phyloP scores from a whole-genome alignment of 2,113 vertebrate genomes.

The Ivindomyrus marchei region DNA sequence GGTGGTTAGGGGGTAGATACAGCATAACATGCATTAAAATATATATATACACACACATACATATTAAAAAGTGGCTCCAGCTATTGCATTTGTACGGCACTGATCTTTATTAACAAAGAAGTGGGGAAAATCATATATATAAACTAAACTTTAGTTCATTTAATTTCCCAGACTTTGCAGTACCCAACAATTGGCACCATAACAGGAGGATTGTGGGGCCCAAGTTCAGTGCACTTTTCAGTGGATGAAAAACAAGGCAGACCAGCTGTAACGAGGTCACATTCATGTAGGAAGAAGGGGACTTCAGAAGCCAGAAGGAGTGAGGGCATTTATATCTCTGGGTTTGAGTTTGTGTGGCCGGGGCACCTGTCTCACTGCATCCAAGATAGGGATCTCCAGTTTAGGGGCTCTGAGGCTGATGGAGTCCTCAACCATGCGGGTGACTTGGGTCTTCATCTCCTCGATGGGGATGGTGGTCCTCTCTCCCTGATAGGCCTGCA shows the following conservation, averaged over 20 bases:
- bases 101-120: not conserved
- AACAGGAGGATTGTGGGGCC: not conserved
- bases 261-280: not conserved
- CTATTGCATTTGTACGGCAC: not conserved
- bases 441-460: slow-evolving; percentile 72
- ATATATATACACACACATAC: not conserved
- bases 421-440: slow-evolving; percentile 67
- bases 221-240: not conserved
- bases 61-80: not conserved
- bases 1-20: not conserved
- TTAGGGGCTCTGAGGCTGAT: slow-evolving; percentile 69
- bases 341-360: slow-evolving; percentile 75
- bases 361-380: slow-evolving; percentile 58
- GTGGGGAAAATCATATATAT: not conserved
- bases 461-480: slow-evolving; percentile 86
- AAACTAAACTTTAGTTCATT: not conserved
- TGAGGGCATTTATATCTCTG: slow-evolving; percentile 74
- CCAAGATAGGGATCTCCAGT: slow-evolving; percentile 67
- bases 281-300: not conserved
- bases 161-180: not conserved
- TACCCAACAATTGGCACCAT: not conserved
- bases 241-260: not conserved
- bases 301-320: slow-evolving; percentile 70
- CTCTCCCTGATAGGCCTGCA: slow-evolving; percentile 78
- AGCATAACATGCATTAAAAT: not conserved